A percentile compares a stretch with the other conserved stretches of the same genome.
Evolutionary conservation across 2,797 vertebrate genomes (phyloP).

Genomic region (Florisuga fusca): DNA sequence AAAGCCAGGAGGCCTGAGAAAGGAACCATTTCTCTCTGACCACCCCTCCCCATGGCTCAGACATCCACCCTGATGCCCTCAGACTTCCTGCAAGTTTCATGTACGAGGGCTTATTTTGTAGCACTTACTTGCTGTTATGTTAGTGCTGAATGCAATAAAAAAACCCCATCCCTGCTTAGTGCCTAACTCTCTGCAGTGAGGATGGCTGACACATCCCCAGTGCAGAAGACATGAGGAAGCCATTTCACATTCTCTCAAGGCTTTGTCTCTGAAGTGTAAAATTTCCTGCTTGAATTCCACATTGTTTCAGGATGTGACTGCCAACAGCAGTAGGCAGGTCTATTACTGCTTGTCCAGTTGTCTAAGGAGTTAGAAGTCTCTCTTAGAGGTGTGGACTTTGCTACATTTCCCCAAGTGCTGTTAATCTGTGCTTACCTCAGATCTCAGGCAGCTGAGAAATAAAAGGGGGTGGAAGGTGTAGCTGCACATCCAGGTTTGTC

Average conservation of each 20-base stretch:
- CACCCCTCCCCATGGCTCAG: rapidly evolving
- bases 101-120: background rate
- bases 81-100: background rate
- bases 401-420: background rate
- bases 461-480: background rate
- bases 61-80: background rate
- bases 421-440: background rate
- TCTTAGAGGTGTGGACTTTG: background rate
- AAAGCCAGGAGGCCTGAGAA: background rate
- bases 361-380: background rate
- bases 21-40: background rate
- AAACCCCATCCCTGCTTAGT: background rate
- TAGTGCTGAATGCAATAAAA: background rate
- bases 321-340: background rate
- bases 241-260: background rate
- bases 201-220: background rate
- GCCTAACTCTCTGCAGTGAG: background rate
- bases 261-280: background rate
- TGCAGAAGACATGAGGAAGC: background rate
- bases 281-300: background rate
- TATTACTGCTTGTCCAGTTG: background rate
- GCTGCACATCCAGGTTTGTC: background rate
- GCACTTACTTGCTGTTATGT: background rate
- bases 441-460: background rate
- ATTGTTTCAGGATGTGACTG: rapidly evolving